Conservation (phyloP, 2,113 vertebrate genomes). For the Himantopus leucocephalus region DNA sequence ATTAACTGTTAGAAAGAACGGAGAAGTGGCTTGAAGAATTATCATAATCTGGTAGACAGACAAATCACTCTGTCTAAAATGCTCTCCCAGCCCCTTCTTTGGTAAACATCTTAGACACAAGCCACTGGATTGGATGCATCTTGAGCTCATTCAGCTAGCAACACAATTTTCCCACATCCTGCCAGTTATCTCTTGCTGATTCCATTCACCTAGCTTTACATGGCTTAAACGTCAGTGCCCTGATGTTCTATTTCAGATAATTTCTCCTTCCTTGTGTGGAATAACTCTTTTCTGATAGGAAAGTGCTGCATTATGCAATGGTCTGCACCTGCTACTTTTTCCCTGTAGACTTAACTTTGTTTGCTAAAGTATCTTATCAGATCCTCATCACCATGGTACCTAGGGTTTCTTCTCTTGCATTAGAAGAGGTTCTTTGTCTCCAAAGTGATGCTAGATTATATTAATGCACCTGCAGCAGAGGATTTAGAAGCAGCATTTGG, state of each 20-base stretch:
- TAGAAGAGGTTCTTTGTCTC: constrained; percentile 32
- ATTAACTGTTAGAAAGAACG: neutral
- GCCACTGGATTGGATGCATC: constrained; percentile 21
- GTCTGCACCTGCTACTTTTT: neutral
- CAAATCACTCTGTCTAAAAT: constrained; percentile 42
- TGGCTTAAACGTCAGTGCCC: neutral
- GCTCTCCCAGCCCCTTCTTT: neutral
- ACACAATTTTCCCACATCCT: neutral
- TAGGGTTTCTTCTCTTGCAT: neutral
- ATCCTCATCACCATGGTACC: constrained; percentile 14
- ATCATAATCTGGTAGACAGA: constrained; percentile 62
- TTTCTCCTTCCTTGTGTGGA: neutral
- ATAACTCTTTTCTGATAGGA: neutral
- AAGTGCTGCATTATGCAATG: neutral
- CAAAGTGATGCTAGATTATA: constrained; percentile 22
- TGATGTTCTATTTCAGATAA: neutral
- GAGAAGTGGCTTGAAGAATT: constrained; percentile 36
- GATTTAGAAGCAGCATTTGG: constrained; percentile 43
- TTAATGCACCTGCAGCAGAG: constrained; percentile 51
- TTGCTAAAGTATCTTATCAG: neutral
- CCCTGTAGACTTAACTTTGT: neutral
- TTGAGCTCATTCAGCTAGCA: constrained; percentile 17
- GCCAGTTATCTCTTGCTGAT: neutral
- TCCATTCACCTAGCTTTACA: constrained; percentile 1
- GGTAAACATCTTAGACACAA: constrained; percentile 11